phyloP scores from a whole-genome alignment of 2,797 vertebrate genomes.

The Sebastes glaucus region DNA sequence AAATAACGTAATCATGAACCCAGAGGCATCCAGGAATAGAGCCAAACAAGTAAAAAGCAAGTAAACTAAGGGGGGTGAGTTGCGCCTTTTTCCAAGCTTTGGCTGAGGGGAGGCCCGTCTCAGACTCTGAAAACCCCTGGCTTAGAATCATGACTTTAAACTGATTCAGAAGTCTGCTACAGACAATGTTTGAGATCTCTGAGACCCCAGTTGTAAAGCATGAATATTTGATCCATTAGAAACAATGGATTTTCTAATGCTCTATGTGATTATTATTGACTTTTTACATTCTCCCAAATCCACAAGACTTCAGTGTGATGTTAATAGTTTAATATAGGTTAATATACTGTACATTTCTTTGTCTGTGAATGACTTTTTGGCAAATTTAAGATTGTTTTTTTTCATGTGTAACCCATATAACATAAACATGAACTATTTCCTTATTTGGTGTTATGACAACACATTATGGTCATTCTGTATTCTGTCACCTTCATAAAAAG shows the following conservation, averaged over 20 bases:
- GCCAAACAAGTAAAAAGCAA: no score
- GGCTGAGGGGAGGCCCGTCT: no score
- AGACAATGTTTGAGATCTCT: neutral
- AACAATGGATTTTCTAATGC: neutral
- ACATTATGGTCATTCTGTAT: neutral
- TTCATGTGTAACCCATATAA: neutral
- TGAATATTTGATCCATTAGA: neutral
- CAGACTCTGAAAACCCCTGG: no score
- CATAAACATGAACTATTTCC: neutral
- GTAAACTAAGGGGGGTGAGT: no score
- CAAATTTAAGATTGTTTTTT: no score
- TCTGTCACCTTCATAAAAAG: neutral
- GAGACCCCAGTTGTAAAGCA: neutral
- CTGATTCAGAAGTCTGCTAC: neutral
- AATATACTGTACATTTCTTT: neutral
- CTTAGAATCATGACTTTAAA: neutral
- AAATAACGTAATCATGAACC: no score
- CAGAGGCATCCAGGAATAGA: no score
- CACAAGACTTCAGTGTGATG: neutral
- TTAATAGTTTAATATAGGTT: no score
- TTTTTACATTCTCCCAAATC: neutral
- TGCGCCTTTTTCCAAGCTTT: no score
- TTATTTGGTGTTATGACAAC: neutral
- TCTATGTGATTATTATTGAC: neutral
- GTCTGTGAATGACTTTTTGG: neutral